A percentile compares a stretch with the other conserved stretches of the same genome.
Evolutionary conservation across 1,140 invertebrate genomes (phyloP).

Genomic region (Stegodyphus mimosarum): DNA sequence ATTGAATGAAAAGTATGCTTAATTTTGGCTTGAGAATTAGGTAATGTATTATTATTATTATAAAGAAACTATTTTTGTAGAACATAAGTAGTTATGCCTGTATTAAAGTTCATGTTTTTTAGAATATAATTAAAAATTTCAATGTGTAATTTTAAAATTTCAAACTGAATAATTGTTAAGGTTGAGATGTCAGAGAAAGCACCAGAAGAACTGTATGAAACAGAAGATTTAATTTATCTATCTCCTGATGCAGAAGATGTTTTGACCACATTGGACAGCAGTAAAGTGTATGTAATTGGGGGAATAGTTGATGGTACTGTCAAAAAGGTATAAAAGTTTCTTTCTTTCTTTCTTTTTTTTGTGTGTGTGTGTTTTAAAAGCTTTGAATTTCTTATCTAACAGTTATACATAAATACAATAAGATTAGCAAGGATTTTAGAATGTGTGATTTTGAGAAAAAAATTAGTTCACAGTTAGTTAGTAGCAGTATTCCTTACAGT

Average conservation of each 20-base stretch:
- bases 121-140: neutral
- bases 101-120: neutral
- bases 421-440: too few relatives aligned
- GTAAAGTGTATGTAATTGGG: slow-evolving; percentile 69
- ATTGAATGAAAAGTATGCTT: too few relatives aligned
- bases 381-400: too few relatives aligned
- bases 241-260: slow-evolving; percentile 66
- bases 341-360: too few relatives aligned
- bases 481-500: too few relatives aligned
- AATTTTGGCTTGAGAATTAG: too few relatives aligned
- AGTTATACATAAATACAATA: too few relatives aligned
- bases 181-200: slow-evolving; percentile 63
- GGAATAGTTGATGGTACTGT: slow-evolving; percentile 69
- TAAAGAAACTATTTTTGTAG: too few relatives aligned
- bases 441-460: too few relatives aligned
- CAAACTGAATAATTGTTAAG: slow-evolving; percentile 31
- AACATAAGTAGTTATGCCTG: neutral
- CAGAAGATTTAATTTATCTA: slow-evolving; percentile 66
- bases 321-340: slow-evolving; percentile 63
- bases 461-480: too few relatives aligned
- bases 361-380: too few relatives aligned
- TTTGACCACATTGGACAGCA: slow-evolving; percentile 63
- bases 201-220: slow-evolving; percentile 64
- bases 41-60: too few relatives aligned
- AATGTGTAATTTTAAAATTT: neutral